A percentile compares a stretch with the other conserved stretches of the same genome.
Conservation (phyloP, 2,113 vertebrate species). For the Oreotragus oreotragus region DNA sequence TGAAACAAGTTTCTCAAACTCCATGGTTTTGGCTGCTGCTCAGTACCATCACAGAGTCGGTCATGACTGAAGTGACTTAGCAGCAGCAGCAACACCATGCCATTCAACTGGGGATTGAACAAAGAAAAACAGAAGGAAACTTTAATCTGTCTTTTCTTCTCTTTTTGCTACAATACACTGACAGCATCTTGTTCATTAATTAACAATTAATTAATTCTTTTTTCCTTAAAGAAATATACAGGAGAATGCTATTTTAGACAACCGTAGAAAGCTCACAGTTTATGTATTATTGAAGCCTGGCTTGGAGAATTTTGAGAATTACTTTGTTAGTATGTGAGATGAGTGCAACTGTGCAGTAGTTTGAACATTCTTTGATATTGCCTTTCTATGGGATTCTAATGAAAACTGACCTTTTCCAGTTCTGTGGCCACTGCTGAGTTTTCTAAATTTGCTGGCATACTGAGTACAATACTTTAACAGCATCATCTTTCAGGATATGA, state of each 20-base stretch:
- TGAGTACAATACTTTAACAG: background rate
- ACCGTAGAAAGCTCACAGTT: background rate
- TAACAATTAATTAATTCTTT: too few relatives aligned
- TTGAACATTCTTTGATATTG: background rate
- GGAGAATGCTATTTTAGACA: background rate
- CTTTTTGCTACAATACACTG: conserved; percentile 12
- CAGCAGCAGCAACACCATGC: background rate
- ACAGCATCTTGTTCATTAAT: conserved; percentile 40
- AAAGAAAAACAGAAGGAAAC: conserved; percentile 37
- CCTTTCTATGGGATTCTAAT: background rate
- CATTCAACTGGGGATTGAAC: conserved; percentile 24
- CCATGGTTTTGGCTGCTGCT: conserved; percentile 15
- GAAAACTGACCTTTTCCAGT: background rate
- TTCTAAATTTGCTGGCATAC: background rate
- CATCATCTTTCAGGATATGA: background rate
- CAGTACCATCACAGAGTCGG: background rate
- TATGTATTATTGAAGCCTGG: background rate
- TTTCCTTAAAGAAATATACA: conserved; percentile 7
- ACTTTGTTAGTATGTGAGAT: background rate
- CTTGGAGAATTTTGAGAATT: background rate
- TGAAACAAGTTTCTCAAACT: conserved; percentile 60
- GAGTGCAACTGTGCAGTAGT: fast-evolving
- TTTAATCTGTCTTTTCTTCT: conserved; percentile 35
- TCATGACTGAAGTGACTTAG: too few relatives aligned
- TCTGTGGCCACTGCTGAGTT: background rate